These are phyloP conservation scores for Pholis gunnellus DNA, from an alignment of 2,113 vertebrate species.

Conservation along the genomic window DNA sequence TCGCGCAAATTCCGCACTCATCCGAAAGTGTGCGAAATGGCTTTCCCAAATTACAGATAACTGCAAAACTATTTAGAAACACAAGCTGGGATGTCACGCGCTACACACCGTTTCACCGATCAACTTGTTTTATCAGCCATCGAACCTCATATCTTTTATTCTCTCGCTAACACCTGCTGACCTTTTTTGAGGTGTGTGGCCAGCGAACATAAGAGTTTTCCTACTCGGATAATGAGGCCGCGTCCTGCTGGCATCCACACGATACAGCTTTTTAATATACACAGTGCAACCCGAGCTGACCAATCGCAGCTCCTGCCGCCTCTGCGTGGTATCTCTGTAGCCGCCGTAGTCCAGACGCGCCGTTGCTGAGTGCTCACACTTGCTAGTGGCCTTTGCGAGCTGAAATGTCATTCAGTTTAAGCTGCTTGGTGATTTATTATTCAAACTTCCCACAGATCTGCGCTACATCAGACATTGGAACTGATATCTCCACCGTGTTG, in stretches of 20 bases:
- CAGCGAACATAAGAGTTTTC: not conserved
- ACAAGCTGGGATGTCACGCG: conserved; percentile 12
- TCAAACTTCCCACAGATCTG: not conserved
- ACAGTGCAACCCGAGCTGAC: not conserved
- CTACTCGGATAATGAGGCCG: not conserved
- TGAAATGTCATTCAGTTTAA: not conserved
- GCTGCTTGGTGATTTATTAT: not conserved
- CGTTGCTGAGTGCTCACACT: not conserved
- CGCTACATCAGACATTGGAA: not conserved
- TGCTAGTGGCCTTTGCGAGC: not conserved
- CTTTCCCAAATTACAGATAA: conserved; percentile 31
- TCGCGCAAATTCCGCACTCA: conserved; percentile 26
- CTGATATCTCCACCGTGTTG: not conserved
- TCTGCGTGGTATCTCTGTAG: not conserved
- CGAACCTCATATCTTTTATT: not conserved
- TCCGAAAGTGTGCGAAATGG: conserved; percentile 26
- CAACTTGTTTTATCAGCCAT: conserved; percentile 4
- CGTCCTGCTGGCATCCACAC: not conserved
- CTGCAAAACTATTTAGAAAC: conserved; percentile 27
- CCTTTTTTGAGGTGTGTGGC: not conserved
- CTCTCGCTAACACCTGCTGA: not conserved
- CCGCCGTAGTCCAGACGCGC: not conserved
- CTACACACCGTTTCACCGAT: not conserved
- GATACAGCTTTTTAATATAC: not conserved
- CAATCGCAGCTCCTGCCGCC: not conserved